Conservation (phyloP, 2,113 vertebrate species). For the Ascaphus truei region DNA sequence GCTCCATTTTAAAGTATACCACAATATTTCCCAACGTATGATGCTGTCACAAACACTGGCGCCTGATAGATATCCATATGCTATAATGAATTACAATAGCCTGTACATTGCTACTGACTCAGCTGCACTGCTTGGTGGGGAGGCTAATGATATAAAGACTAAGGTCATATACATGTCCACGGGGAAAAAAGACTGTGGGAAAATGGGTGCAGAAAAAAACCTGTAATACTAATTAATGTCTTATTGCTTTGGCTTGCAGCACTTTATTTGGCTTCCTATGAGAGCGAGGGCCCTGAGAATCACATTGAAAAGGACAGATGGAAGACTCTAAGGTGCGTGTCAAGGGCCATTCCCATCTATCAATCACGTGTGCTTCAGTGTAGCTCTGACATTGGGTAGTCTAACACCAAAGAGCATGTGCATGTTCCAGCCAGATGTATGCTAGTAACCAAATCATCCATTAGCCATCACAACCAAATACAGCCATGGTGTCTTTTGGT, state of each 20-base stretch:
- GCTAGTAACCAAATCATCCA: not conserved
- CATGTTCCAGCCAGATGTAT: constrained; percentile 36
- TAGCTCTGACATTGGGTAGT: constrained; percentile 4
- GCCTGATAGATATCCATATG: no score
- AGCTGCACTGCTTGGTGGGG: no score
- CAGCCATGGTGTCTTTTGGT: no score
- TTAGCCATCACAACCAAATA: no score
- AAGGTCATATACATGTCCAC: not conserved
- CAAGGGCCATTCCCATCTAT: constrained; percentile 16
- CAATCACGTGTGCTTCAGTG: constrained; percentile 2
- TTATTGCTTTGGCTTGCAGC: constrained; percentile 60
- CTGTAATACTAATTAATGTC: not conserved
- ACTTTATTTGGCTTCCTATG: constrained; percentile 88
- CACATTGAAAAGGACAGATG: constrained; percentile 92
- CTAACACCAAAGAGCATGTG: not conserved
- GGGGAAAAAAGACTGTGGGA: not conserved
- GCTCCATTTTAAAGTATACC: no score
- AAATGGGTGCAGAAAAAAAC: not conserved
- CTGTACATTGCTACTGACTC: no score
- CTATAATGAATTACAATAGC: no score
- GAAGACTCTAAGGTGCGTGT: constrained; percentile 87
- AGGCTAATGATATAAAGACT: no score
- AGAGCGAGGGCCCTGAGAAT: constrained; percentile 91
- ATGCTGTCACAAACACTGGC: no score
- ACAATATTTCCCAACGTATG: no score